Conservation (phyloP, 2,888 invertebrate genomes). For the Colostygia pectinataria region DNA sequence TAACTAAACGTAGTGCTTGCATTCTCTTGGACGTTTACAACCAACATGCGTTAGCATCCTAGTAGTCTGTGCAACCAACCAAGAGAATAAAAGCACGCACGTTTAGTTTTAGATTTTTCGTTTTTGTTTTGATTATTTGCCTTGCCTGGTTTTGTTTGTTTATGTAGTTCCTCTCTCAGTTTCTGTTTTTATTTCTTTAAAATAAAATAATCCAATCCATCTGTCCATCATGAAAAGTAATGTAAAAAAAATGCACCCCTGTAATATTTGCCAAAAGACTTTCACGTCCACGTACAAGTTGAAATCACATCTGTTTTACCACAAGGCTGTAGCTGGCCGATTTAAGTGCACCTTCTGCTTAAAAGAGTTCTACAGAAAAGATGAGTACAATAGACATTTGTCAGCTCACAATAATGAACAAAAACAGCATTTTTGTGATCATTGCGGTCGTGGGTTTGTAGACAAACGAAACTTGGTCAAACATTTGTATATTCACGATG, state of each 20-base stretch:
- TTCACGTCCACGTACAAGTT: conserved; percentile 46
- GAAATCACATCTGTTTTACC: conserved; percentile 51
- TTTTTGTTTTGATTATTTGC: no score
- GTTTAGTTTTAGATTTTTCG: no score
- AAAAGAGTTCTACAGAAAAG: conserved; percentile 56
- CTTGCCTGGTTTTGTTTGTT: no score
- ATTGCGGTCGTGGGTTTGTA: conserved; percentile 57
- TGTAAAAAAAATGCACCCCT: conserved; percentile 39
- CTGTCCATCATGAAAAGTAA: conserved; percentile 33
- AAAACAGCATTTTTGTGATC: conserved; percentile 51
- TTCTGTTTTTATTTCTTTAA: no score
- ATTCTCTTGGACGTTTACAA: no score
- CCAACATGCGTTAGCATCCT: no score
- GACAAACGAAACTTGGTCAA: conserved; percentile 56
- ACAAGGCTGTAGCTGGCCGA: conserved; percentile 48
- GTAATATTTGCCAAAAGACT: conserved; percentile 49
- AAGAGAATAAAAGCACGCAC: no score
- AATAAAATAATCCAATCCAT: no score
- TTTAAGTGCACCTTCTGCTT: conserved; percentile 52
- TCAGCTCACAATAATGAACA: conserved; percentile 39
- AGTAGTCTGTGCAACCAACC: no score
- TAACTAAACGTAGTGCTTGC: no score
- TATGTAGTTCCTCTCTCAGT: no score
- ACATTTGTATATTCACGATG: conserved; percentile 60
- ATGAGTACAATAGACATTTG: conserved; percentile 50